Evolutionary conservation across 1,140 invertebrate genomes (phyloP), one percentile per base, ranked within the genome.

Genomic region (Drosophila pseudoananassae): DNA sequence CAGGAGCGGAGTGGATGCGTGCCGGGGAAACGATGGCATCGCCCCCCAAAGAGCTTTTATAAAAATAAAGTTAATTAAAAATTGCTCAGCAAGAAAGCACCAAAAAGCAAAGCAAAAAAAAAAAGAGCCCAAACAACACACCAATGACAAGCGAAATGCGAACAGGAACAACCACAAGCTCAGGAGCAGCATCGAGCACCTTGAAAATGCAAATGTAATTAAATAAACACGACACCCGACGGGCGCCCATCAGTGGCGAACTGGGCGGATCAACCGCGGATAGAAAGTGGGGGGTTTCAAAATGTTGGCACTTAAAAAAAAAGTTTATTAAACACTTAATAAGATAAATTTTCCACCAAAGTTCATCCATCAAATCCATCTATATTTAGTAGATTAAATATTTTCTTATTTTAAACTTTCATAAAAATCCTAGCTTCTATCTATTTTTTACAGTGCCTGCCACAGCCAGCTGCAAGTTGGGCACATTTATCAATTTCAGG

Each of bases 61-160:
- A 78, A 71, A 87, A 87, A 76, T 78, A 87, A 69, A 87, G 82
- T 87, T 87, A 82, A 87, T 87, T 87, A 88, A 87, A 82, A 87
- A 88, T 50, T 82, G 58, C 36, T 61, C 46, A 50, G 27, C 46
- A 10, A 36, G 17, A 36, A 47, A 38, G 59, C 36, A 33, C n/a
- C 60, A 52, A 66, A 63, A 36, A 46, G 14, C 50, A 55, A 54
- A 54, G 9, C 23, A 15, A 23, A 49, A 15, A 29, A 33, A 31
- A 14, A 14, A 33, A 36, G 12, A 23, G 12, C 33, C 9, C 6
- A 25, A 31, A 20, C 14, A 29, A 38, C 20, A 23, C 25, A 27
- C 25, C 5, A 27, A 27, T 27, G 25, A 27, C 43, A 65, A 31
- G 14, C 3, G 33, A 14, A 36, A 60, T 17, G 57, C 15, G 43